Conservation (phyloP, 2,113 vertebrate species). For the Macaca mulatta region DNA sequence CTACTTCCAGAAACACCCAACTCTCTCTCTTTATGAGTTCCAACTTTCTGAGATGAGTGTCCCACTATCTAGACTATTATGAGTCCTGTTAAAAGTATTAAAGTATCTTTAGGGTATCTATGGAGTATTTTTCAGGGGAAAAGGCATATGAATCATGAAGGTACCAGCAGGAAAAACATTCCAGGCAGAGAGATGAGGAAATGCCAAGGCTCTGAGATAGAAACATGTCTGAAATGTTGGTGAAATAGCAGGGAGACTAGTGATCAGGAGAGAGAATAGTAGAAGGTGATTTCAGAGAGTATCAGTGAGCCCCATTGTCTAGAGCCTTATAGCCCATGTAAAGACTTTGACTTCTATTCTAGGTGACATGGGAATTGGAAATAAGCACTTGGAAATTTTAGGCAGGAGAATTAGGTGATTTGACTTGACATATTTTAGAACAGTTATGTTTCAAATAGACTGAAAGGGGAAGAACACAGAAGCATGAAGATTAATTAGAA, state of each 20-base stretch:
- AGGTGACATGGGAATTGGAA: not conserved
- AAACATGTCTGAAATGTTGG: not conserved
- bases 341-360: not conserved
- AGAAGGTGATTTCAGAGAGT: not conserved
- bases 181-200: not conserved
- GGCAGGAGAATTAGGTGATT: not conserved
- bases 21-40: not conserved
- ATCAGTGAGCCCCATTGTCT: not conserved
- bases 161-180: not conserved
- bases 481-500: not conserved
- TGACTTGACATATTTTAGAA: not conserved
- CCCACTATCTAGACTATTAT: not conserved
- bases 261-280: not conserved
- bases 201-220: not conserved
- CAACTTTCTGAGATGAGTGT: not conserved
- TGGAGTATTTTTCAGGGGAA: not conserved
- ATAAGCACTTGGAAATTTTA: not conserved
- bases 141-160: no score
- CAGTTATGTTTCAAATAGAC: not conserved
- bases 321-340: fast-evolving
- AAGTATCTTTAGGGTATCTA: no score
- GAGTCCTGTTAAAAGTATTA: not conserved
- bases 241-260: not conserved
- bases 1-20: not conserved
- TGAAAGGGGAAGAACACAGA: not conserved